These are phyloP conservation scores for Apoda limacodes DNA, from an alignment of 2,888 invertebrate genomes.

Conservation along the genomic window DNA sequence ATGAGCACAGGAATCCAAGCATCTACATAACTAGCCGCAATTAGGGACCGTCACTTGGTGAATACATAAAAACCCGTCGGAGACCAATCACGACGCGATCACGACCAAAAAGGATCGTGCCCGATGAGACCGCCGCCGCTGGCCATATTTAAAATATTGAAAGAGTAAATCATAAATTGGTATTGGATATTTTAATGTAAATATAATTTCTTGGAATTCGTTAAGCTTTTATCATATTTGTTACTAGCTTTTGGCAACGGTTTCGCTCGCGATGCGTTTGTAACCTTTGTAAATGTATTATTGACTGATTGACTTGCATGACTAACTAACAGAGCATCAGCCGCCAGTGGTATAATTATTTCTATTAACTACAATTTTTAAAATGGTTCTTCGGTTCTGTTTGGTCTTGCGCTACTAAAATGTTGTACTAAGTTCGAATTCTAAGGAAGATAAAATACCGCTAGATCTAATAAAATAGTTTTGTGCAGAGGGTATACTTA, in stretches of 20 bases:
- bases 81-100: constrained; percentile 50
- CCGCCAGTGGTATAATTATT: no score
- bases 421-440: no score
- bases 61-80: constrained; percentile 38
- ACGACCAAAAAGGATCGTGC: constrained; percentile 27
- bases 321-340: no score
- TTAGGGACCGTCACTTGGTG: constrained; percentile 44
- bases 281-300: no score
- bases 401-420: no score
- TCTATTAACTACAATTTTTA: no score
- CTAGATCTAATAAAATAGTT: no score
- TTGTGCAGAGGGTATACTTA: no score
- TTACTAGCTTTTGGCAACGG: constrained; percentile 9
- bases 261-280: constrained; percentile 21
- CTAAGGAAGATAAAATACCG: no score
- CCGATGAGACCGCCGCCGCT: constrained; percentile 37
- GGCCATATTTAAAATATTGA: constrained; percentile 62
- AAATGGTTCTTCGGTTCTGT: no score
- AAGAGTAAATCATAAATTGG: constrained; percentile 57
- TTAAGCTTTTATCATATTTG: constrained; percentile 27
- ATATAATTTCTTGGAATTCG: constrained; percentile 38
- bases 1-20: constrained; percentile 32
- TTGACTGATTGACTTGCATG: no score
- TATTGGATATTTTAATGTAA: constrained; percentile 58
- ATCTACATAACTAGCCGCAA: constrained; percentile 43